Percentiles rank a stretch among this genome's conserved stretches.
Conservation (phyloP, 2,113 vertebrate species). For the Ageneiosus marmoratus region DNA sequence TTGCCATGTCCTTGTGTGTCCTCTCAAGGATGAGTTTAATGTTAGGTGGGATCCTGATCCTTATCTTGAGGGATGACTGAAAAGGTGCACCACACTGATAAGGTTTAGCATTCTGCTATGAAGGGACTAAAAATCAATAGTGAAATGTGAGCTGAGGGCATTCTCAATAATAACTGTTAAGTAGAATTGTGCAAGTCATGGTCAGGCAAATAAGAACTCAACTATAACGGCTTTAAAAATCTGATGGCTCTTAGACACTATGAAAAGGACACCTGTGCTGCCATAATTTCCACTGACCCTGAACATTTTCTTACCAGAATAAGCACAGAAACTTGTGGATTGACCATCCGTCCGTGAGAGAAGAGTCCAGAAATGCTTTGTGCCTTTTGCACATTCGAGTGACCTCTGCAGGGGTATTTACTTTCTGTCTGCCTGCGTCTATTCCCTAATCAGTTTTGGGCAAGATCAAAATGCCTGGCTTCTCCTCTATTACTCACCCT, state of each 20-base stretch:
- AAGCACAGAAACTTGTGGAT: slow-evolving; percentile 14
- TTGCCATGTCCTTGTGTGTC: slow-evolving; percentile 38
- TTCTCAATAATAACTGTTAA: slow-evolving; percentile 11
- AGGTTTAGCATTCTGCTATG: slow-evolving; percentile 5
- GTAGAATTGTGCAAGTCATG: slow-evolving; percentile 27
- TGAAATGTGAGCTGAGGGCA: slow-evolving; percentile 27
- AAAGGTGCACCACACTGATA: slow-evolving; percentile 48
- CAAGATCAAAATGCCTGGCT: slow-evolving; percentile 55
- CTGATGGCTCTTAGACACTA: neutral
- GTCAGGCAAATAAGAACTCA: slow-evolving; percentile 13
- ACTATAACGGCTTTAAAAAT: slow-evolving; percentile 17
- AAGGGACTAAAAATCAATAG: slow-evolving; percentile 41
- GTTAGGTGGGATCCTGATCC: slow-evolving; percentile 43
- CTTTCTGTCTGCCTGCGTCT: slow-evolving; percentile 46
- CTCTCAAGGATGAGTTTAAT: slow-evolving; percentile 26
- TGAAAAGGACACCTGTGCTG: slow-evolving; percentile 37
- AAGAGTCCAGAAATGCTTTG: slow-evolving; percentile 11
- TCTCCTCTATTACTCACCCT: slow-evolving; percentile 38
- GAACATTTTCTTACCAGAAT: slow-evolving; percentile 8
- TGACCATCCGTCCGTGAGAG: neutral
- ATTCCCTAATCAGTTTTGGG: slow-evolving; percentile 57
- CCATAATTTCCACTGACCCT: slow-evolving; percentile 22
- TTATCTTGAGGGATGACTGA: slow-evolving; percentile 44
- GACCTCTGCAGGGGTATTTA: slow-evolving; percentile 53
- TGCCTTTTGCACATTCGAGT: slow-evolving; percentile 45